These are phyloP conservation scores for Heteromurus nitidus DNA, from an alignment of 2,888 invertebrate species.

Conservation along the genomic window DNA sequence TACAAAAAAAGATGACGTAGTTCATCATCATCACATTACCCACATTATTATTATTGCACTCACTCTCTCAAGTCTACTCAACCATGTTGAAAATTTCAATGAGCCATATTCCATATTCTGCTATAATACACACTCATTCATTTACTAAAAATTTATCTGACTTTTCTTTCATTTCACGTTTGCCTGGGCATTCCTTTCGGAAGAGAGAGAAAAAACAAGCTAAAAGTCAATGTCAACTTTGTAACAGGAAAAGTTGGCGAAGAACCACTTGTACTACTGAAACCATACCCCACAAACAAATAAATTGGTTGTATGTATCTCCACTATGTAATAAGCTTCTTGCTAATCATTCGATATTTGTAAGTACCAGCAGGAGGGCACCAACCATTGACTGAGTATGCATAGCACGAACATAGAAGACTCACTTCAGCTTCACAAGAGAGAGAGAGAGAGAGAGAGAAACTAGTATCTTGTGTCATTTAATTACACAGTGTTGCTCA, in stretches of 20 bases:
- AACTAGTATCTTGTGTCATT: slow-evolving; percentile 51
- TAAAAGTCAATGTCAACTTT: not conserved
- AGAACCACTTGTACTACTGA: slow-evolving; percentile 50
- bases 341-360: slow-evolving; percentile 31
- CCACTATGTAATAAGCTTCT: not conserved
- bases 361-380: slow-evolving; percentile 48
- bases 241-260: slow-evolving; percentile 40
- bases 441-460: not conserved
- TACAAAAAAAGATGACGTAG: slow-evolving; percentile 2
- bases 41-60: not conserved
- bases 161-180: slow-evolving; percentile 34
- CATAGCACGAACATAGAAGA: slow-evolving; percentile 14
- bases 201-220: slow-evolving; percentile 31
- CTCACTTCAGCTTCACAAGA: not conserved
- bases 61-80: not conserved
- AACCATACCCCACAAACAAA: slow-evolving; percentile 45
- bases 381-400: not conserved
- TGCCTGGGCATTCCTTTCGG: slow-evolving; percentile 30
- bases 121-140: slow-evolving; percentile 39
- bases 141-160: slow-evolving; percentile 37
- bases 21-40: not conserved
- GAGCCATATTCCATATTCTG: slow-evolving; percentile 22
- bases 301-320: slow-evolving; percentile 24
- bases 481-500: slow-evolving; percentile 43
- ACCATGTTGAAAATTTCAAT: slow-evolving; percentile 1